Conservation (phyloP, 1,140 invertebrate genomes). For the Mactra quadrangularis region DNA sequence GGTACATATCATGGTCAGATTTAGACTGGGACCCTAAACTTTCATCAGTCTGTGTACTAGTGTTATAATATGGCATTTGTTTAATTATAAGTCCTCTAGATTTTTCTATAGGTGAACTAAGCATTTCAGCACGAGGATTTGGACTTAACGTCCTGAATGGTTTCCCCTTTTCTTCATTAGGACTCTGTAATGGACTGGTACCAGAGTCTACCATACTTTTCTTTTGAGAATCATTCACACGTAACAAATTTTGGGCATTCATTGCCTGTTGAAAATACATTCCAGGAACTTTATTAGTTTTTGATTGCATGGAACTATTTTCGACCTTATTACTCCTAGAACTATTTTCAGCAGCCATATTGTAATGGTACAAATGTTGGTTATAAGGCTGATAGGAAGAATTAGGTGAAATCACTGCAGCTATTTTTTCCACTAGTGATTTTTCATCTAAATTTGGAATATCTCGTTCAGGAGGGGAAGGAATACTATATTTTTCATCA, state of each 20-base stretch:
- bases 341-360: constrained; percentile 33
- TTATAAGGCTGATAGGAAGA: constrained; percentile 40
- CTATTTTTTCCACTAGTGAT: constrained; percentile 67
- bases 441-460: constrained; percentile 78
- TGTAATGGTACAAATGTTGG: constrained; percentile 51
- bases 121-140: constrained; percentile 51
- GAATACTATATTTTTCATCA: constrained; percentile 89
- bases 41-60: constrained; percentile 80
- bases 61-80: constrained; percentile 79
- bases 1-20: constrained; percentile 18
- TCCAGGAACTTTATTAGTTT: constrained; percentile 26
- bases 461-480: constrained; percentile 91
- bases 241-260: constrained; percentile 45
- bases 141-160: constrained; percentile 38
- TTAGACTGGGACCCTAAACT: constrained; percentile 37
- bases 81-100: constrained; percentile 58
- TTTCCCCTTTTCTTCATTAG: constrained; percentile 40
- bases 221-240: constrained; percentile 28
- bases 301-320: constrained; percentile 9
- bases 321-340: background rate
- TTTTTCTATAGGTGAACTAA: constrained; percentile 37
- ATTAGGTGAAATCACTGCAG: constrained; percentile 56
- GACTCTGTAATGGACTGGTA: constrained; percentile 71
- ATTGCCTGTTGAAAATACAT: constrained; percentile 39
- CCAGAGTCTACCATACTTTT: constrained; percentile 69